Base-by-base conservation (phyloP, 2,113 vertebrate species). In the Tauraco erythrolophus region DNA sequence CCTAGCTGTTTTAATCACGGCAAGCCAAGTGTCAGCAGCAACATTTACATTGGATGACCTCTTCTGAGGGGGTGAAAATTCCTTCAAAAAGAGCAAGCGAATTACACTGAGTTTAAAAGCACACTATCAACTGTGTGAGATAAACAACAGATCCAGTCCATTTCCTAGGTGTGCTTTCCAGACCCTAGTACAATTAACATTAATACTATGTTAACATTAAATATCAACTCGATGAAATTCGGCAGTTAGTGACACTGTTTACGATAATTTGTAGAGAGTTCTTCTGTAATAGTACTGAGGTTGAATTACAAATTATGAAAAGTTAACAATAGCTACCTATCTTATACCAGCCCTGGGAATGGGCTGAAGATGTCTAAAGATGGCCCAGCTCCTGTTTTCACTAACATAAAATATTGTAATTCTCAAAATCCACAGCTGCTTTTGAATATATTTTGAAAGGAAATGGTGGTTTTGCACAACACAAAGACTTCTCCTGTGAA, bases 1-100 rank as follows among this genome's bases (percentile, higher is more conserved):
- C 4, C 15, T 24, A 50, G 10, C 9, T 3, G 1, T 54, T 84
- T 72, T 41, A 85, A n/a, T 57, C 45, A 72, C 0, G 0, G 25
- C 19, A 94, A 92, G 21, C 8, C 57, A 61, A 84, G 43, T 24
- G 16, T 76, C 57, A 76, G 18, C 45, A 37, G 25, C 23, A 76
- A 56, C 17, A 43, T 60, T 71, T 87, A 69, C 74, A 57, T 87
- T 79, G 30, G 39, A 68, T 82, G 39, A 82, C n/a, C 25, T 81
- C 9, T 56, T 41, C 69, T 50, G 25, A 77, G 11, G 9, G 10
- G 17, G 11, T 43, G 24, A 75, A 89, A 92, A 84, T 86, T 48
- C 16, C 24, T 75, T 25, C 23, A 54, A 86, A 78, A 89, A 35
- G 43, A 79, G 12, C 7, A 81, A 72, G 28, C 2, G 66, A 65